Evolutionary conservation across 2,113 vertebrate species (phyloP), one percentile per base, ranked within the genome.

Genomic region (Takifugu flavidus): DNA sequence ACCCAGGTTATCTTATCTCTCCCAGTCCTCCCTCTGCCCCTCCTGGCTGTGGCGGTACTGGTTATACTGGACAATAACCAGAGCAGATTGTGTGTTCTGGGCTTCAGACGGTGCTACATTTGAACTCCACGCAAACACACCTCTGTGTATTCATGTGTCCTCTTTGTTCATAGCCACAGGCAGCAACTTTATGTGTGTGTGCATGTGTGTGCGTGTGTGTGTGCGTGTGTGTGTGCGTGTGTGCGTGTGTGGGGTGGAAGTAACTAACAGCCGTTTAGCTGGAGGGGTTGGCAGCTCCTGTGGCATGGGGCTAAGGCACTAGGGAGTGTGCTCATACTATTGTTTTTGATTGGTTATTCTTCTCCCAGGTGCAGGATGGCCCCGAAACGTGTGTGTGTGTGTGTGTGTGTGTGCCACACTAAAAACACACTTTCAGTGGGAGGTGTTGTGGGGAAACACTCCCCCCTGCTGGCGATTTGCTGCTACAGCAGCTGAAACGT

Each of bases 311-410:
- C 31, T 4, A 4, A 5, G 44, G 53, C 58, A 61, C 75, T 29
- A 4, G 66, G 66, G 70, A 62, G 20, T 28, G 7, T 4, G 59
- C 67, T 55, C 51, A 52, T 25, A 56, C 49, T 46, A 13, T 65
- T 31, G 54, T 43, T 67, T 51, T 42, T 57, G 56, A 71, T 71
- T 62, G 65, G 72, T 68, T 72, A 68, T 70, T 60, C 65, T 28
- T 64, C 72, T 72, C 77, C 54, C 71, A 78, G 74, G 74, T 80
- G 69, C 42, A 43, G 53, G 57, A 70, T 14, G 15, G 64, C 57
- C 25, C 15, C 59, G 34, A 65, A 50, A 59, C 1, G 29, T 51
- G 34, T 50, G 52, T 55, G 34, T 56, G 67, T 57, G 52, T 62
- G 25, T 70, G 44, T 45, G 44, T 45, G 49, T 51, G 49, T 51